phyloP scores from a whole-genome alignment of 2,113 vertebrate species.

The Sorex fumeus region DNA sequence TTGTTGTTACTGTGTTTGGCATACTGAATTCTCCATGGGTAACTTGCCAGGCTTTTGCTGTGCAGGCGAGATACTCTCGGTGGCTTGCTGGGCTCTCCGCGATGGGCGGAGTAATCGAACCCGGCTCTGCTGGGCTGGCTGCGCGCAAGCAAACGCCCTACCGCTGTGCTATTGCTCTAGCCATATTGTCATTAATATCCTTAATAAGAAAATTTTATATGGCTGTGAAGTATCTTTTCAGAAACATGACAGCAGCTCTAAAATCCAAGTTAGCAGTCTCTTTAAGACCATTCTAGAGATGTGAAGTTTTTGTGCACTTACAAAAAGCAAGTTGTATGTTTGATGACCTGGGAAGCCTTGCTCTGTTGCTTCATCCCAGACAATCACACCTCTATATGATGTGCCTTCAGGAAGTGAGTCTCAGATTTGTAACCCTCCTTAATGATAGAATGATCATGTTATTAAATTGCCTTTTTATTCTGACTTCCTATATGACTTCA shows the following conservation, averaged over 20 bases:
- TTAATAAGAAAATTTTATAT: background rate
- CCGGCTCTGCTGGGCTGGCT: too few species aligned
- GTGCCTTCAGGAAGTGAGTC: background rate
- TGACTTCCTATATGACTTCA: background rate
- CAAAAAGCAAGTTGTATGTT: background rate
- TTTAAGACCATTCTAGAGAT: background rate
- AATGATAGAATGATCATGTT: background rate
- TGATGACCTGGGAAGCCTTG: background rate
- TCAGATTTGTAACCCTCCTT: background rate
- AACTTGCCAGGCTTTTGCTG: too few species aligned
- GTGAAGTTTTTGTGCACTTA: slow-evolving; percentile 52
- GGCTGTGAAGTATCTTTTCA: background rate
- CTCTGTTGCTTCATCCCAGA: background rate
- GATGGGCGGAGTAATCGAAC: too few species aligned
- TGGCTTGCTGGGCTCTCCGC: too few species aligned
- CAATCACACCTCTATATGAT: background rate
- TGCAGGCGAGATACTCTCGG: too few species aligned
- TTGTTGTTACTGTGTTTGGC: too few species aligned
- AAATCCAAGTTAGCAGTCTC: background rate
- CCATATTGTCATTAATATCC: too few species aligned
- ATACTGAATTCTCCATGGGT: too few species aligned
- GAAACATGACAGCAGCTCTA: background rate
- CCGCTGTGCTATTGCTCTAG: too few species aligned
- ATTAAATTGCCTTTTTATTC: background rate
- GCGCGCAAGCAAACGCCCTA: too few species aligned